Conservation (phyloP, 2,888 invertebrate genomes). For the Chymomyza procnemis region DNA sequence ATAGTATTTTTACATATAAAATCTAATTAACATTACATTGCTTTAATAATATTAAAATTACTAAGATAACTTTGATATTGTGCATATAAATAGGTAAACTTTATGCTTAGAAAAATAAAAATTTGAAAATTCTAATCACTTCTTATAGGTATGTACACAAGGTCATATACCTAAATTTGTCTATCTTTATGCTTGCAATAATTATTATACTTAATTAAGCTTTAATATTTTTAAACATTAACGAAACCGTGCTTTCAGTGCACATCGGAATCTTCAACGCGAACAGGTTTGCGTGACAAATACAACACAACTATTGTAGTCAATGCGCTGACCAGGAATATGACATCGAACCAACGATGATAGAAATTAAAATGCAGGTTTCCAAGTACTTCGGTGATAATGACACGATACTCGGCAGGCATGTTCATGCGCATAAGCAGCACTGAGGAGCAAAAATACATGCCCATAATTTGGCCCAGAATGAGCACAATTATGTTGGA, state of each 20-base stretch:
- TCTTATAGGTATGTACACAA: constrained; percentile 28
- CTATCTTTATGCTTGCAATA: constrained; percentile 50
- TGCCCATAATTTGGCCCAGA: constrained; percentile 99
- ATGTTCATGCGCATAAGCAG: constrained; percentile 99
- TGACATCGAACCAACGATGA: constrained; percentile 99
- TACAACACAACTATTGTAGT: constrained; percentile 97
- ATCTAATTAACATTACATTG: constrained; percentile 35
- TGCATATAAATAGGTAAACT: constrained; percentile 15
- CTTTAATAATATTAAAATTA: constrained; percentile 26
- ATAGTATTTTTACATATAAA: background rate
- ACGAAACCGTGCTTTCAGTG: constrained; percentile 41
- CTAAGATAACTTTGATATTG: background rate
- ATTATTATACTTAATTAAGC: constrained; percentile 33
- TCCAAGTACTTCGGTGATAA: constrained; percentile 91
- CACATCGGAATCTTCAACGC: constrained; percentile 76
- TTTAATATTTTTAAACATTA: constrained; percentile 30
- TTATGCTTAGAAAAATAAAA: background rate
- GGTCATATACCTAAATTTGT: constrained; percentile 18
- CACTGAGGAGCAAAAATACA: constrained; percentile 99
- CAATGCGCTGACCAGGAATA: constrained; percentile 96
- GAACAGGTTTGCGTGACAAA: constrained; percentile 94
- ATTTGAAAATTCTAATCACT: background rate
- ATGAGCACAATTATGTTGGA: constrained; percentile 98
- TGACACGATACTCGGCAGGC: constrained; percentile 97
- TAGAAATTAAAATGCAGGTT: constrained; percentile 99